Base-by-base conservation (phyloP, 2,888 invertebrate species). In the Ornithoptera alexandrae region DNA sequence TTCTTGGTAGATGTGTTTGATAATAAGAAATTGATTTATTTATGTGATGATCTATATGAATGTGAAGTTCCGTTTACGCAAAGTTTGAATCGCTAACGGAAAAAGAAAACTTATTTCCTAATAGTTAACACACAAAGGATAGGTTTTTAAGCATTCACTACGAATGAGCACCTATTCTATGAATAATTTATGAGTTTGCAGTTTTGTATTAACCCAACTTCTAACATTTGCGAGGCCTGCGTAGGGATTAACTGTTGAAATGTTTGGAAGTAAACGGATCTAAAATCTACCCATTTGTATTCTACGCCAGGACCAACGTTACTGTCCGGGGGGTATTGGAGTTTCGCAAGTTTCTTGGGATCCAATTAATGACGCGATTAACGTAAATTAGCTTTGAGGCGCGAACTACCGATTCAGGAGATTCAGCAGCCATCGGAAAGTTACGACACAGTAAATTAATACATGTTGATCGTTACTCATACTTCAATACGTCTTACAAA, bases 331-430 rank as follows among this genome's bases (percentile, higher is more conserved):
- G 81, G 82, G 82, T 80, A 84, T 84, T 78, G 80, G 80, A 88
- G 83, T 88, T 88, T 84, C 81, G 77, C 83, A 87, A 89, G 83
- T 89, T 88, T 80, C 82, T 74, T 70, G 72, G 78, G 81, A 81
- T 80, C 84, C 87, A 88, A 90, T 90, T 91, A 90, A 91, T 90
- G 88, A 83, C 80, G 78, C 88, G 87, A 90, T 91, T 89, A 86
- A 87, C 84, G 83, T 80, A 84, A 88, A 89, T 90, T 88, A 87
- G 86, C 81, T 86, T 81, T 79, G 83, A 88, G 84, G 86, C 85
- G 87, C 81, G 81, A 87, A 87, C 79, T 81, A 79, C 81, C 84
- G 78, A 80, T 83, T 83, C 78, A 73, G 72, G 70, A 69, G 74
- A 46, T 46, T 46, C 46, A 15, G 46, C 12, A 46, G n/a, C 53